Evolutionary conservation across 1,140 invertebrate genomes (phyloP), one percentile per base, ranked within the genome.

Genomic region (Bombus superbus): DNA sequence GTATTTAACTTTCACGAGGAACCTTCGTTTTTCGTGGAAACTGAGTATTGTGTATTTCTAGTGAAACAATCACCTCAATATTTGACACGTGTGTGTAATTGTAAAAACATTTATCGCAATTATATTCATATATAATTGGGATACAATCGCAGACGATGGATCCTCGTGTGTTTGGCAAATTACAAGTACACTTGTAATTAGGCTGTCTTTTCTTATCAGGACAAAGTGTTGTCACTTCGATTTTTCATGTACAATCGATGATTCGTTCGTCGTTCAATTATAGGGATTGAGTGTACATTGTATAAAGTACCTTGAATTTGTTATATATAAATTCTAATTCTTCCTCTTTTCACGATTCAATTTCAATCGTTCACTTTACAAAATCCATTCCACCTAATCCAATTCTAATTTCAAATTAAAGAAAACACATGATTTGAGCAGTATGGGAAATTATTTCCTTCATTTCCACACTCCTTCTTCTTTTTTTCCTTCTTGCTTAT

Each of bases 201-300:
- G 86, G 89, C 89, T 90, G 83, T 84, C 83, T 62, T 82, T 85
- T 81, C 38, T 42, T 35, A 18, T 59, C 22, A 40, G 10, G 35
- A 72, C 62, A 69, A 69, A 80, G 28, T 80, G 72, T 71, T 89
- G 86, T 91, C 77, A 87, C 89, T 93, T 94, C 93, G 92, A 93
- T 94, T 94, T 90, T 90, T 92, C 92, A 92, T 92, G 75, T 92
- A 93, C 89, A 87, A 71, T 74, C 72, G n/a, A 44, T 87, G 81
- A 82, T 85, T 85, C 84, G 77, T 87, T 85, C 84, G 83, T 88
- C 84, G 91, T 86, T 84, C 82, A 75, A 90, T 64, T 84, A 53
- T 87, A 74, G 42, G 64, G 72, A 72, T 72, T 89, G 44, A 80
- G 47, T 62, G 69, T 88, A 64, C 73, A 64, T n/a, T 32, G 38